A percentile compares a stretch with the other conserved stretches of the same genome.
Conservation (phyloP, 2,888 invertebrate genomes). For the Eretmocerus hayati region DNA sequence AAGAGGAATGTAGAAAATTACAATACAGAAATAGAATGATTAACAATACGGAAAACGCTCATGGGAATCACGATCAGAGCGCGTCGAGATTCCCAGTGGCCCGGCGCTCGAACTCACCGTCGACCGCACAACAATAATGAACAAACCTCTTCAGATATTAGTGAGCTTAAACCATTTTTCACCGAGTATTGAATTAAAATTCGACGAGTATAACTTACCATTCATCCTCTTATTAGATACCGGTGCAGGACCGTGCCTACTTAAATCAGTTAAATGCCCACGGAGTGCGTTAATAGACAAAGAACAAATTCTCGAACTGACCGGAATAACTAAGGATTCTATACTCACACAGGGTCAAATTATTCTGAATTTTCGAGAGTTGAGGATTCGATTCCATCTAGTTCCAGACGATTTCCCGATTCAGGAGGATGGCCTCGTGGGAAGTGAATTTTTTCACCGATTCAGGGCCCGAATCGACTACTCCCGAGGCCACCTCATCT, state of each 20-base stretch:
- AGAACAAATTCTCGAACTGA: neutral
- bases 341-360: neutral
- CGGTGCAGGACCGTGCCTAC: neutral
- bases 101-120: too few species aligned
- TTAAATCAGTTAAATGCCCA: neutral
- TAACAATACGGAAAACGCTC: too few species aligned
- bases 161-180: too few species aligned
- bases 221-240: neutral
- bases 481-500: too few species aligned
- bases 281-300: neutral
- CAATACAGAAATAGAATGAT: too few species aligned
- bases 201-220: too few species aligned
- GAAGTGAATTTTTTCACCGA: neutral
- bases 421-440: neutral
- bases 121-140: too few species aligned
- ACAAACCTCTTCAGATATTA: too few species aligned
- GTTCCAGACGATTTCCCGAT: neutral
- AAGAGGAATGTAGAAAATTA: too few species aligned
- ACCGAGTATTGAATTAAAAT: neutral
- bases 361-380: neutral
- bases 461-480: neutral
- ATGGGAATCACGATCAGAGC: neutral
- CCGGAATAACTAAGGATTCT: neutral
- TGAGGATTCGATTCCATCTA: neutral
- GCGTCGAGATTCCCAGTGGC: neutral